A percentile compares a stretch with the other conserved stretches of the same genome.
These are phyloP conservation scores for Drosophila mauritiana DNA, from an alignment of 1,140 invertebrate species.

Conservation along the genomic window DNA sequence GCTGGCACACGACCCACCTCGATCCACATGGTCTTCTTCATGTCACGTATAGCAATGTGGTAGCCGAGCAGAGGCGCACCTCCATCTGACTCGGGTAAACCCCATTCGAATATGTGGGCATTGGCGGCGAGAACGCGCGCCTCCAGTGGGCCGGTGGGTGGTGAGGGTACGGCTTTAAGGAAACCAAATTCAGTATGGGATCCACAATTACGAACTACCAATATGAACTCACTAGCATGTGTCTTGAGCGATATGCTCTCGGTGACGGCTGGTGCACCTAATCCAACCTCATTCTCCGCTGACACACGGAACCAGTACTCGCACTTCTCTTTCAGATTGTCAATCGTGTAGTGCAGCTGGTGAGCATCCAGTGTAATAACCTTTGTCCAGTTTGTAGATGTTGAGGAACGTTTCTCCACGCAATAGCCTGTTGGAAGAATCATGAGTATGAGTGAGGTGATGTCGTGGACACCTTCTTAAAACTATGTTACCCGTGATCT, in stretches of 20 bases:
- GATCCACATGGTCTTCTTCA: slow-evolving; percentile 97
- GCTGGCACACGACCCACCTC: slow-evolving; percentile 95
- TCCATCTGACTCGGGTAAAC: slow-evolving; percentile 96
- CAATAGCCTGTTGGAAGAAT: slow-evolving; percentile 90
- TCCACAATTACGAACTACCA: background rate
- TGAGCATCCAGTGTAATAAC: slow-evolving; percentile 93
- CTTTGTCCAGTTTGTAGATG: slow-evolving; percentile 94
- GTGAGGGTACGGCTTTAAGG: slow-evolving; percentile 92
- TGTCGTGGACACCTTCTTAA: background rate
- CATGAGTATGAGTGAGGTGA: background rate
- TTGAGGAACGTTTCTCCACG: slow-evolving; percentile 93
- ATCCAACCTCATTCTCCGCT: slow-evolving; percentile 95
- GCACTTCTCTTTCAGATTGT: slow-evolving; percentile 94
- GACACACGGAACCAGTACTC: slow-evolving; percentile 96
- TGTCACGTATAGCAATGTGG: slow-evolving; percentile 96
- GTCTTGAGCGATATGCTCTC: slow-evolving; percentile 94
- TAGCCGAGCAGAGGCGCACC: slow-evolving; percentile 96
- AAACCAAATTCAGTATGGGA: background rate
- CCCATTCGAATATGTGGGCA: slow-evolving; percentile 96
- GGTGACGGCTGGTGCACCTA: slow-evolving; percentile 91
- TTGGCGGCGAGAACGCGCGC: slow-evolving; percentile 92
- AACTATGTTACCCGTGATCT: slow-evolving; percentile 89
- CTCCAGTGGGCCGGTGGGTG: slow-evolving; percentile 95
- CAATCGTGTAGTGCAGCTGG: slow-evolving; percentile 90
- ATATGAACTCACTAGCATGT: slow-evolving; percentile 93